Percentiles rank a stretch among this genome's conserved stretches.
These are phyloP conservation scores for Nicator chloris DNA, from an alignment of 2,113 vertebrate species.

Conservation along the genomic window DNA sequence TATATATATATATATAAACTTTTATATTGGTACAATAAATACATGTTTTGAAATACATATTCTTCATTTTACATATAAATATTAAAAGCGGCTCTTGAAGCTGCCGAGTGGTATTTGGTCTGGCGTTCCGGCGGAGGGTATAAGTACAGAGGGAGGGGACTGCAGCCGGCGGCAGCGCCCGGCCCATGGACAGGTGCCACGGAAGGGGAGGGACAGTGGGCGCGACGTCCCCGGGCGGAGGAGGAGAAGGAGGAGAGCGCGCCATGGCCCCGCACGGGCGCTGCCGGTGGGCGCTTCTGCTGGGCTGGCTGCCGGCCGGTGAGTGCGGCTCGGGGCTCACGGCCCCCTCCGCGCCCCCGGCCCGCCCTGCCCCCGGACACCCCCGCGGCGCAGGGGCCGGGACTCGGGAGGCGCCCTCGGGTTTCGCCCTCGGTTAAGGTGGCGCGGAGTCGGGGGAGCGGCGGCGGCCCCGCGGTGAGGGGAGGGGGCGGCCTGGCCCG, in stretches of 20 bases:
- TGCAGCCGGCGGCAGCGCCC: background rate
- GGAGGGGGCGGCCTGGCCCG: background rate
- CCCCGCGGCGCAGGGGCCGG: too few relatives aligned
- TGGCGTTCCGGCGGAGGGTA: background rate
- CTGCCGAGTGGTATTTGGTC: background rate
- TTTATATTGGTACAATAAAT: background rate
- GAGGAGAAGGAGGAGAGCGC: background rate
- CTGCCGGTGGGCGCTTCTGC: conserved; percentile 35
- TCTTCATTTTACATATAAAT: background rate
- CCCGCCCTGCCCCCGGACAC: background rate
- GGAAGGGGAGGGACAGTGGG: conserved; percentile 26
- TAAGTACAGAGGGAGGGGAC: background rate
- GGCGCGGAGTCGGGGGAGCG: background rate
- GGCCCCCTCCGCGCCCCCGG: background rate
- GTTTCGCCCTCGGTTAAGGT: background rate
- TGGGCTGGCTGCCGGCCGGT: conserved; percentile 70
- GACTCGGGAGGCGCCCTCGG: background rate
- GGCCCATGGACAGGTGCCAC: background rate
- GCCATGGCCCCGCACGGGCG: conserved; percentile 38
- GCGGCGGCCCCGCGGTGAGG: background rate
- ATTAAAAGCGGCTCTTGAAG: background rate
- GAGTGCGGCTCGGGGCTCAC: conserved; percentile 31
- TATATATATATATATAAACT: too few relatives aligned
- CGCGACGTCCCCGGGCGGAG: background rate
- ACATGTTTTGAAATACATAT: too few relatives aligned